Evolutionary conservation across 1,140 invertebrate species (phyloP).

Genomic region (Eurytemora carolleeae): DNA sequence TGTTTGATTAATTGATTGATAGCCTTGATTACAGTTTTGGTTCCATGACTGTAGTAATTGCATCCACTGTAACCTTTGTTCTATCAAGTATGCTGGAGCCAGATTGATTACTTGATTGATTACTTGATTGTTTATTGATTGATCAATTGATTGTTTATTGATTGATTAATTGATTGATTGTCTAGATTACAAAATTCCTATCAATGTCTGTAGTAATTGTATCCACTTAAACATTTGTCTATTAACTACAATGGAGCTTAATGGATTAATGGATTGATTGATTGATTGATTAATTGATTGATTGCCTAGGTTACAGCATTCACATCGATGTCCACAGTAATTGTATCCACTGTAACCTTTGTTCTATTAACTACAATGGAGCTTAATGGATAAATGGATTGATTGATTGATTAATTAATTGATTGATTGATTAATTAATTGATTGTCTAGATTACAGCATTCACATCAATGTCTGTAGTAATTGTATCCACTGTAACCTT

Average conservation of each 20-base stretch:
- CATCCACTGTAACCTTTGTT: background rate
- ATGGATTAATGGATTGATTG: too few species aligned
- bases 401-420: too few species aligned
- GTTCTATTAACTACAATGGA: too few species aligned
- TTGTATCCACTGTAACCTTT: slow-evolving; percentile 10
- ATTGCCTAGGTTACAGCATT: background rate
- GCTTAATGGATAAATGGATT: too few species aligned
- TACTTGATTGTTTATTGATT: too few species aligned
- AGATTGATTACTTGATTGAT: too few species aligned
- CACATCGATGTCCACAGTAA: background rate
- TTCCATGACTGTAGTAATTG: background rate
- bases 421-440: too few species aligned
- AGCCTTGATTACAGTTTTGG: background rate
- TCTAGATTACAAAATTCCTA: background rate
- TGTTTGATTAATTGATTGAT: too few species aligned
- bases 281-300: too few species aligned
- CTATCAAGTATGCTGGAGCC: background rate
- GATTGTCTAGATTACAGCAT: background rate
- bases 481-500: background rate
- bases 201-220: background rate
- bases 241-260: too few species aligned
- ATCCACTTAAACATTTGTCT: slow-evolving; percentile 8
- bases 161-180: background rate
- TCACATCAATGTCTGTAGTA: background rate
- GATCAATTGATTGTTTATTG: too few species aligned